Evolutionary conservation across 1,140 invertebrate species (phyloP).

Genomic region (Dufourea novaeangliae): DNA sequence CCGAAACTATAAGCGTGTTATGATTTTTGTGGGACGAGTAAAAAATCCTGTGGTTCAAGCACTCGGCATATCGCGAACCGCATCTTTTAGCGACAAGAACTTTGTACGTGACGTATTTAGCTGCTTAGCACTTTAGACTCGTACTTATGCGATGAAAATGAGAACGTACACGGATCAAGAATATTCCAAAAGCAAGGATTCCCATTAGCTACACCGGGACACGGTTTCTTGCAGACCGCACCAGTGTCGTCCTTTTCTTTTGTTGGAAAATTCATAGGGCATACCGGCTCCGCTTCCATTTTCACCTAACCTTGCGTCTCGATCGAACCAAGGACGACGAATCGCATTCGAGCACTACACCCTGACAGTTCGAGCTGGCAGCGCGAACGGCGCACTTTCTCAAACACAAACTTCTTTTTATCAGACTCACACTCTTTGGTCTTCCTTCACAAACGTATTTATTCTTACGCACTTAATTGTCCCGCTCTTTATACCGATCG

Average conservation of each 20-base stretch:
- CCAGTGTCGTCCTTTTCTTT: conserved; percentile 56
- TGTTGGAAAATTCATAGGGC: conserved; percentile 45
- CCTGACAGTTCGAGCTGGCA: conserved; percentile 1
- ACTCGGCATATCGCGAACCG: not conserved
- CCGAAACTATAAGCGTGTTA: no score
- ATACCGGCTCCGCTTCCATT: conserved; percentile 65
- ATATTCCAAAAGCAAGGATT: conserved; percentile 78
- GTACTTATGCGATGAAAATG: not conserved
- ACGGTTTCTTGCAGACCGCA: conserved; percentile 65
- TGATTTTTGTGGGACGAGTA: no score
- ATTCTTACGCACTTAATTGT: not conserved
- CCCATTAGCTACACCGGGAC: conserved; percentile 44
- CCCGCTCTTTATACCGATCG: not conserved
- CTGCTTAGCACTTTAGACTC: not conserved
- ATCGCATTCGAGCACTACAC: conserved; percentile 47
- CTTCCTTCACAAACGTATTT: not conserved
- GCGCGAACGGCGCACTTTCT: conserved; percentile 41
- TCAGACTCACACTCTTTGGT: not conserved
- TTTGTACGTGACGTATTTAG: not conserved
- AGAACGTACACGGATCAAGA: conserved; percentile 74
- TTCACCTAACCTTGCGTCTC: conserved; percentile 41
- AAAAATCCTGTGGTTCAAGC: no score
- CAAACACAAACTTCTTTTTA: not conserved
- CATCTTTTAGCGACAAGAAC: not conserved
- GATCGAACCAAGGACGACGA: conserved; percentile 26